Percentiles rank a stretch among this genome's conserved stretches.
These are phyloP conservation scores for Microchrysa polita DNA, from an alignment of 2,888 invertebrate genomes.

Conservation along the genomic window DNA sequence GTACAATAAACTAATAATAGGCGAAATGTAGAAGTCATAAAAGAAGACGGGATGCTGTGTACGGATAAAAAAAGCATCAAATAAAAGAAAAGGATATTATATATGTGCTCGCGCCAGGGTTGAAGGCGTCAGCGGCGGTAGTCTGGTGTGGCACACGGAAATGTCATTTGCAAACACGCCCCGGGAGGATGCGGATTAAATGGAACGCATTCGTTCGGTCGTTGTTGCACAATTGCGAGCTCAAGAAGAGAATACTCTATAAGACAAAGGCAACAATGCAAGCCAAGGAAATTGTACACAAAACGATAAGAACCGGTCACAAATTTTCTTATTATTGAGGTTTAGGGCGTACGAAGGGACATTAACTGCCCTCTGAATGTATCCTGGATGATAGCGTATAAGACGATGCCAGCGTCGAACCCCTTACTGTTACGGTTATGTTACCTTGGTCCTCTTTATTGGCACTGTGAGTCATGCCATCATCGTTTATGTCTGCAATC, in stretches of 20 bases:
- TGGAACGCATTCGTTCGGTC: conserved; percentile 24
- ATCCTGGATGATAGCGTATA: background rate
- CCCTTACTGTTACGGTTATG: conserved; percentile 1
- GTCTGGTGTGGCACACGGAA: conserved; percentile 38
- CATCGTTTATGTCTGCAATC: conserved; percentile 27
- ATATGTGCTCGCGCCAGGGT: background rate
- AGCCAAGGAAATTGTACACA: conserved; percentile 20
- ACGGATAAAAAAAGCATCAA: conserved; percentile 22
- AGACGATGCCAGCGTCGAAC: background rate
- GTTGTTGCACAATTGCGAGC: background rate
- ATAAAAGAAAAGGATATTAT: conserved; percentile 30
- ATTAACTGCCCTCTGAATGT: background rate
- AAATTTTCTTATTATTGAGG: conserved; percentile 44
- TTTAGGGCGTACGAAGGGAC: conserved; percentile 12
- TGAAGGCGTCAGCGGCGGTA: too few relatives aligned
- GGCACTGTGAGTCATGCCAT: conserved; percentile 28
- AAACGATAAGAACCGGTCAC: conserved; percentile 35
- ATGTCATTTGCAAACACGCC: conserved; percentile 45
- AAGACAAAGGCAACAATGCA: conserved; percentile 9
- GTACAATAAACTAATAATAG: conserved; percentile 44
- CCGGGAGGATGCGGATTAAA: conserved; percentile 35
- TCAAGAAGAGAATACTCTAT: background rate
- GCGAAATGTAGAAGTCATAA: conserved; percentile 7
- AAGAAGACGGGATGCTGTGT: background rate
- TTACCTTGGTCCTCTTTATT: conserved; percentile 9